Base-by-base conservation (phyloP, 2,797 vertebrate genomes). In the Cryptoblepharus egeriae region DNA sequence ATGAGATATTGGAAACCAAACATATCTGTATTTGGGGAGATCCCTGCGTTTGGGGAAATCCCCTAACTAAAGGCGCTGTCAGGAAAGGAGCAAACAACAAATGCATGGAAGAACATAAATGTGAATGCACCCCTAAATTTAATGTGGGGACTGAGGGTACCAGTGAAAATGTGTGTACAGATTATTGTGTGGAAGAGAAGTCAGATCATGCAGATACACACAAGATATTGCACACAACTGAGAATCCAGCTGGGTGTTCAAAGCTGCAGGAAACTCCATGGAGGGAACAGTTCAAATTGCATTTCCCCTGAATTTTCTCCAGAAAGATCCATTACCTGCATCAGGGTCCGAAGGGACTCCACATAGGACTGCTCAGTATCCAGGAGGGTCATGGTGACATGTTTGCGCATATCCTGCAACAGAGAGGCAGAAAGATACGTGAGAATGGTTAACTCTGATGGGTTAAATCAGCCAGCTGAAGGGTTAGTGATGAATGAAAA, bases 291-390 rank as follows among this genome's bases (percentile, higher is more conserved):
- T 9, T 11, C 22, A 22, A 22, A 32, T 7, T 20, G n/a, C 10
- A 26, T 15, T 30, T 45, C 18, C 13, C 10, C 8, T 0, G 1
- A 37, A 35, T 30, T 90, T 91, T 6, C 20, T 65, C 3, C 52
- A 0, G 4, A 1, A 2, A 42, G 0, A 0, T 0, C 16, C 0
- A 0, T 92, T 95, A 99, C 98, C 98, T 98, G 98, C 94, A 98
- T 97, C 80, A 99, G 96, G 13, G 97, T 98, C 82, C 98, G 98
- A 52, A 99, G 96, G 1, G 98, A 99, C 92, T 99, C 98, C 94
- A 99, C 98, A 1, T 99, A 99, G 0, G 98, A 99, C 92, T 99
- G 98, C 89, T 99, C 98, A 0, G 98, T 99, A 93, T 99, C 98
- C 94, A 98, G 93, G 67, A 99, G 96, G 37, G 98, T 99, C 98